Evolutionary conservation across 2,888 invertebrate species (phyloP).

Genomic region (Acanthoscelides obtectus): DNA sequence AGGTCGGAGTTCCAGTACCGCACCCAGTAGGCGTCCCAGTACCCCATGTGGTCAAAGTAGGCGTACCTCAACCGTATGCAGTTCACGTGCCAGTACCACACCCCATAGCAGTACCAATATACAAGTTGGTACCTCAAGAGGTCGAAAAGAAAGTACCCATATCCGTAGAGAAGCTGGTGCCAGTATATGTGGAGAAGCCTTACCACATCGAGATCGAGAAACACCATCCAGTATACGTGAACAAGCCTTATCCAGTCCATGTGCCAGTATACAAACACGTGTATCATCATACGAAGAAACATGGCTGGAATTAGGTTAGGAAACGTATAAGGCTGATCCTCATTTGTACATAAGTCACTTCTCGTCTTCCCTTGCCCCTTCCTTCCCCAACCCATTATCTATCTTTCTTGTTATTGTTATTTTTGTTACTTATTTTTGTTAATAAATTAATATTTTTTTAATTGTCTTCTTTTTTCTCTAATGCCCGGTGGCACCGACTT

Average conservation of each 20-base stretch:
- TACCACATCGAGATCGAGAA: constrained; percentile 73
- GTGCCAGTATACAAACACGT: constrained; percentile 71
- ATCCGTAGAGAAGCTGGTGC: constrained; percentile 67
- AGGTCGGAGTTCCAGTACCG: constrained; percentile 65
- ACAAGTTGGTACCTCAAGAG: constrained; percentile 67
- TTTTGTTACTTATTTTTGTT: constrained; percentile 6
- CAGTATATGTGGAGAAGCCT: constrained; percentile 68
- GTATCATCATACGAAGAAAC: constrained; percentile 55
- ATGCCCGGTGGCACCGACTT: no score
- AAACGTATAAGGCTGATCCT: not conserved
- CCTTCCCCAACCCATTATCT: not conserved
- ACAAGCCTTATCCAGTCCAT: constrained; percentile 70
- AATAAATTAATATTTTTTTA: constrained; percentile 7
- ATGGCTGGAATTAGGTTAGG: constrained; percentile 26
- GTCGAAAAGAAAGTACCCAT: constrained; percentile 70
- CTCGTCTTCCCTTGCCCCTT: not conserved
- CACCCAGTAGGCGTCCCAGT: constrained; percentile 69
- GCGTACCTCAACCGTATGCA: constrained; percentile 71
- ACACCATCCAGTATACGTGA: constrained; percentile 60
- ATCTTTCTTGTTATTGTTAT: constrained; percentile 7
- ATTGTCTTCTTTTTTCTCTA: no score
- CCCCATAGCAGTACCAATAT: constrained; percentile 68
- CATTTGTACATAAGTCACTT: constrained; percentile 10
- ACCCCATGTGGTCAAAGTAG: constrained; percentile 64
- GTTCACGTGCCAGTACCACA: constrained; percentile 68